phyloP scores from a whole-genome alignment of 2,888 invertebrate species.

The Plagodis pulveraria region DNA sequence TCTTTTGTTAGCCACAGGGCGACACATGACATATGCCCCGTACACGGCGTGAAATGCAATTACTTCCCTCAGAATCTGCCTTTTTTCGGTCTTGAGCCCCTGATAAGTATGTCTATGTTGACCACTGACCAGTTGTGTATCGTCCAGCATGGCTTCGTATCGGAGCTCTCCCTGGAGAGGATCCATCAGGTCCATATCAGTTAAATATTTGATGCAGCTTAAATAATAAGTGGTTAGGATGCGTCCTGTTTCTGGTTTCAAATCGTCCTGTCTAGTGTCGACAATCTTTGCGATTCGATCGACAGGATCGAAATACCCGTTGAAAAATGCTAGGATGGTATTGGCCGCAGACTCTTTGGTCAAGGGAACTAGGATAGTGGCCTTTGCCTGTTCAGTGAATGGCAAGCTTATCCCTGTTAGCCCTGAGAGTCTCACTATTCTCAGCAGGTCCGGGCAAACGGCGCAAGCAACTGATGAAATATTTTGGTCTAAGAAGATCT shows the following conservation, averaged over 20 bases:
- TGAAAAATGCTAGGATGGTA: conserved; percentile 5
- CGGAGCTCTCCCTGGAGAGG: not conserved
- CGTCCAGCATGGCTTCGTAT: not conserved
- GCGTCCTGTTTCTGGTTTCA: not conserved
- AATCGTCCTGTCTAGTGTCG: not conserved
- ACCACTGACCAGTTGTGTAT: not conserved
- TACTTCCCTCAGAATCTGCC: not conserved
- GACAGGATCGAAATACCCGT: not conserved
- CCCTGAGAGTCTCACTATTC: not conserved
- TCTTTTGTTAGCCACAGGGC: conserved; percentile 12
- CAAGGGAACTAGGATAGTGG: not conserved
- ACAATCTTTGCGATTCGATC: not conserved
- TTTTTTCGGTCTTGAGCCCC: not conserved
- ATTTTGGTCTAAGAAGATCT: not conserved
- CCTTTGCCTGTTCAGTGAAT: not conserved
- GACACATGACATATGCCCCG: conserved; percentile 13
- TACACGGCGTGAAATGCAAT: conserved; percentile 14
- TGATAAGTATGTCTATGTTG: not conserved
- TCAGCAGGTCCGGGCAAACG: not conserved
- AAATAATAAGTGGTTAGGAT: conserved; percentile 2
- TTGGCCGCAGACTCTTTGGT: conserved; percentile 4
- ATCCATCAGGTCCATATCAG: not conserved
- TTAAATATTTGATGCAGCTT: conserved; percentile 7
- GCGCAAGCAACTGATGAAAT: not conserved
- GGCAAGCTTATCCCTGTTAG: not conserved